A percentile compares a stretch with the other conserved stretches of the same genome.
Conservation (phyloP, 92 coral and sea anemone species). For the Porites evermanni region DNA sequence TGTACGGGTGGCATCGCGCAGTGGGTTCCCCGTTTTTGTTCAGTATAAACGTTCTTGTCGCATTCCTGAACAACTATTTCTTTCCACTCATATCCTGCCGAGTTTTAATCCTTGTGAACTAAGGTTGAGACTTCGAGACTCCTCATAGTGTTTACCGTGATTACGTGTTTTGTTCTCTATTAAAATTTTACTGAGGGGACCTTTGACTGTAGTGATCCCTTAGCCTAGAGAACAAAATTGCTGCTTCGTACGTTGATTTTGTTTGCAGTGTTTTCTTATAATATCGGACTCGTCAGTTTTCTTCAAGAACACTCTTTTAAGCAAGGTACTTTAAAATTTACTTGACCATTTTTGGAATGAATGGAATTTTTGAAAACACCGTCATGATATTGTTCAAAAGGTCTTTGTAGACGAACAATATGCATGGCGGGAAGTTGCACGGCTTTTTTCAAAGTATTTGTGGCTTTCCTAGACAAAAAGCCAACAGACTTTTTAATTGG, state of each 20-base stretch:
- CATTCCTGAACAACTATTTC: conserved; percentile 11
- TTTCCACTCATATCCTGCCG: not conserved
- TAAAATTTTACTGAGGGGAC: no score
- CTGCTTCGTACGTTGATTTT: not conserved
- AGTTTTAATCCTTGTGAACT: not conserved
- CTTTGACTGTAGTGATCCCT: not conserved
- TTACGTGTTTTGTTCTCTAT: no score
- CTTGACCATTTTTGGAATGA: not conserved
- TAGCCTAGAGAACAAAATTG: not conserved
- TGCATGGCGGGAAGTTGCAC: not conserved
- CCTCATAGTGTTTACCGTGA: no score
- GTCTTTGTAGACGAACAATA: conserved; percentile 3
- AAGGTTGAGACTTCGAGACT: no score
- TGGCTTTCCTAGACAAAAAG: conserved; percentile 7
- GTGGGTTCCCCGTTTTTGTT: not conserved
- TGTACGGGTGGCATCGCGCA: not conserved
- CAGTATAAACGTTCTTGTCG: no score
- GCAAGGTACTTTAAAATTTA: not conserved
- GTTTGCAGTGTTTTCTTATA: not conserved
- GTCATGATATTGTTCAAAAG: not conserved
- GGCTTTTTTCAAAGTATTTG: not conserved
- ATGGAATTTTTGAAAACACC: not conserved
- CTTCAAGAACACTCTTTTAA: not conserved
- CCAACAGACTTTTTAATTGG: not conserved
- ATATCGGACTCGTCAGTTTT: not conserved